A percentile compares a stretch with the other conserved stretches of the same genome.
These are phyloP conservation scores for Paedocypris micromegethes DNA, from an alignment of 2,797 vertebrate genomes.

Conservation along the genomic window DNA sequence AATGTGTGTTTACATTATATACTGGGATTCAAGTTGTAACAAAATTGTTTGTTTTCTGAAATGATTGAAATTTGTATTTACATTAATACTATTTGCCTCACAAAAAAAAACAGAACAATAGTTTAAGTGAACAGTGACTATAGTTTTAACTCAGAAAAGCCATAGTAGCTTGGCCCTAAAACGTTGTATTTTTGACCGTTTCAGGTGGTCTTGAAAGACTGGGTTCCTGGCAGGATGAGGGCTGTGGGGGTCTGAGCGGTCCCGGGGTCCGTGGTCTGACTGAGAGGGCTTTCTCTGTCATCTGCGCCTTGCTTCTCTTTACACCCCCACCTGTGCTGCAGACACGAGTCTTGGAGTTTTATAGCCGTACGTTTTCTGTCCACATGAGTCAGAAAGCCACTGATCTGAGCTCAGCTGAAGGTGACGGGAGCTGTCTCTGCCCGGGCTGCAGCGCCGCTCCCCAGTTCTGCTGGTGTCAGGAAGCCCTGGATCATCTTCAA, in stretches of 20 bases:
- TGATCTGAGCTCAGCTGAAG: constrained; percentile 33
- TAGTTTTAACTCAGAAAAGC: too few species aligned
- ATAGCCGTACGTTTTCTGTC: constrained; percentile 85
- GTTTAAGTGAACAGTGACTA: too few species aligned
- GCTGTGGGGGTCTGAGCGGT: constrained; percentile 59
- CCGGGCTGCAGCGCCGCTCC: constrained; percentile 70
- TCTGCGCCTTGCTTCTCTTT: constrained; percentile 87
- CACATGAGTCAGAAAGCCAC: constrained; percentile 77
- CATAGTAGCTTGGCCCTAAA: too few species aligned
- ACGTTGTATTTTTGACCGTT: neutral
- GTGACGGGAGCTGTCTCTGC: constrained; percentile 57
- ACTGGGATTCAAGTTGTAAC: too few species aligned
- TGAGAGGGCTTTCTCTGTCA: constrained; percentile 83
- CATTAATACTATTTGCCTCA: too few species aligned
- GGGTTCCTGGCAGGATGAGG: constrained; percentile 76
- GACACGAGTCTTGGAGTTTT: constrained; percentile 83
- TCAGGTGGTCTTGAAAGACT: constrained; percentile 77
- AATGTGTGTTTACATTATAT: too few species aligned
- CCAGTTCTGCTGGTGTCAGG: constrained; percentile 82
- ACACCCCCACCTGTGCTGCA: constrained; percentile 79
- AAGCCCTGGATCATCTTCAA: constrained; percentile 81
- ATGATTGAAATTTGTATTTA: too few species aligned
- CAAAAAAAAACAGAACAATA: too few species aligned
- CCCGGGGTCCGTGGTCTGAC: constrained; percentile 71
- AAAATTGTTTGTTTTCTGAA: too few species aligned